Evolutionary conservation across 2,113 vertebrate genomes (phyloP), one percentile per base, ranked within the genome.

Genomic region (Alethe castanea): DNA sequence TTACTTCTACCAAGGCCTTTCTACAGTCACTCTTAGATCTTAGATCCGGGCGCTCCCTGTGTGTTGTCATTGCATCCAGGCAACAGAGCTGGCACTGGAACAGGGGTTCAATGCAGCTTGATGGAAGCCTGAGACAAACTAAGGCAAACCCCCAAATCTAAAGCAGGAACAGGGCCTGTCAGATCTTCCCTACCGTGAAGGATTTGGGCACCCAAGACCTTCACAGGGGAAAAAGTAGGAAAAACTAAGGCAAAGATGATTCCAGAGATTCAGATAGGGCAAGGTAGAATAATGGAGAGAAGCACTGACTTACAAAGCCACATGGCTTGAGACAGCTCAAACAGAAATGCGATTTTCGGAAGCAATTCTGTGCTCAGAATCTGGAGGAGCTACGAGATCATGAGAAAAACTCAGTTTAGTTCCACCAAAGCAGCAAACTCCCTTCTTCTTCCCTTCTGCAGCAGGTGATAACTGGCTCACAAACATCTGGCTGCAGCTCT

Each of bases 51-150:
- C 4, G 6, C 8, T 40, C 45, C 36, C 19, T 47, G 23, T 36
- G 33, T 4, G 4, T 6, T 29, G 10, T 38, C 2, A 0, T 5
- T 9, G 8, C 50, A n/a, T 24, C 19, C 74, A 67, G 48, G 17
- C 47, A 29, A 76, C 24, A 38, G 40, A 74, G 33, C 19, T 56
- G 52, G 26, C n/a, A 20, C 33, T 33, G 31, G 44, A 77, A 35
- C 16, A 15, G 10, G 7, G 28, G 48, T 28, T 48, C 26, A 69
- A 5, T 23, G 44, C 48, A 53, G 38, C 35, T 5, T 45, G 42
- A 22, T 16, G 44, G 36, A 47, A 53, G 11, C 28, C 38, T 54
- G 31, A 17, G 10, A 31, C 38, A 76, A 66, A 61, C 6, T 40
- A 61, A 77, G 47, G 35, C 36, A 57, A 78, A 47, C 12, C 7